Evolutionary conservation across 2,888 invertebrate species (phyloP).

Genomic region (Scaptomyza flava): DNA sequence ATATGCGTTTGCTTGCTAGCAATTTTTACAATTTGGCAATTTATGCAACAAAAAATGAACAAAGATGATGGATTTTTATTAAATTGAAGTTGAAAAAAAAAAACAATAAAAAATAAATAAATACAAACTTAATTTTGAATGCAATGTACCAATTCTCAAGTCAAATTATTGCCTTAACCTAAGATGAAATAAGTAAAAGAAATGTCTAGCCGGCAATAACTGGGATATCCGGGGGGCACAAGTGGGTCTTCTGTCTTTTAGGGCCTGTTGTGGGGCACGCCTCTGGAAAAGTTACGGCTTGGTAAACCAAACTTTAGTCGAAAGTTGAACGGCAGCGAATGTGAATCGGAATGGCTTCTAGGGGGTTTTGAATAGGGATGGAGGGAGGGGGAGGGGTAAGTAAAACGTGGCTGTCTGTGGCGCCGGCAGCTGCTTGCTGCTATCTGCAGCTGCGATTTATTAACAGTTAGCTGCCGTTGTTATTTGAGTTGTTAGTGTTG

Average conservation of each 20-base stretch:
- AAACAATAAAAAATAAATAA: not conserved
- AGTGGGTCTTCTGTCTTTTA: conserved; percentile 30
- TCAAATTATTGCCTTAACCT: not conserved
- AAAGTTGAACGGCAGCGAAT: conserved; percentile 13
- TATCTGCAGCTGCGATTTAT: conserved; percentile 77
- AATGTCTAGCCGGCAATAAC: conserved; percentile 16
- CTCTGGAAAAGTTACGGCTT: conserved; percentile 45
- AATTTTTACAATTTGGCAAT: not conserved
- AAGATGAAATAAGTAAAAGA: not conserved
- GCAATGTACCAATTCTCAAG: not conserved
- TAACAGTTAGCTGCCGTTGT: conserved; percentile 74
- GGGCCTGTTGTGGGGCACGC: conserved; percentile 47
- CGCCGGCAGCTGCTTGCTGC: conserved; percentile 69
- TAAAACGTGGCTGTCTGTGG: conserved; percentile 55
- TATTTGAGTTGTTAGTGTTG: conserved; percentile 59
- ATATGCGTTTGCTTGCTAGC: not conserved
- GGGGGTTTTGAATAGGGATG: too few species aligned
- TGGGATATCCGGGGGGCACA: conserved; percentile 9
- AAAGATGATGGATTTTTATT: not conserved
- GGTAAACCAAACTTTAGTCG: conserved; percentile 41
- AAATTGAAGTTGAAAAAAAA: not conserved
- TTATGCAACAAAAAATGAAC: not conserved
- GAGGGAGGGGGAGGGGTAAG: not conserved
- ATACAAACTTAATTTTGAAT: not conserved
- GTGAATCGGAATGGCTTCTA: not conserved